These are phyloP conservation scores for Tethya wilhelma DNA, from an alignment of 37 sponge, comb jelly and placozoan species.

Conservation along the genomic window DNA sequence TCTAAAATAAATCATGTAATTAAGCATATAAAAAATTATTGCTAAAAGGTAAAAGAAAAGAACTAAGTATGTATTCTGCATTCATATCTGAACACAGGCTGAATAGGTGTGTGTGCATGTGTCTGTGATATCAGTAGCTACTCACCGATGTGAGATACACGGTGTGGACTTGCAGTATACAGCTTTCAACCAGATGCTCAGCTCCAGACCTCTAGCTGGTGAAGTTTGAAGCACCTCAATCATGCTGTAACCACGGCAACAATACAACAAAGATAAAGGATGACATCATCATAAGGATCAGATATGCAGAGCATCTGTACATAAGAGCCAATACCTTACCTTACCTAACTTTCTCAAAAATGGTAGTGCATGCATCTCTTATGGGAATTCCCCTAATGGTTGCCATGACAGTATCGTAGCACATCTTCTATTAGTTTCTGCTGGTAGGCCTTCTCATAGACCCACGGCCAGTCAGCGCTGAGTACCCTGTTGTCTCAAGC, in stretches of 20 bases:
- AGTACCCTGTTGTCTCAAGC: slow-evolving; percentile 48
- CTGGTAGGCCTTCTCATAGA: slow-evolving; percentile 48
- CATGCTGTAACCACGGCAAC: background rate
- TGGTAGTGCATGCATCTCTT: slow-evolving; percentile 21
- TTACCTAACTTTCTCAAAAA: slow-evolving; percentile 44
- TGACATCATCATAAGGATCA: background rate
- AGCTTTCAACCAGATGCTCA: slow-evolving; percentile 50
- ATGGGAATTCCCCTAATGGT: slow-evolving; percentile 43
- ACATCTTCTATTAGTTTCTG: slow-evolving; percentile 53
- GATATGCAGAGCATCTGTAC: background rate
- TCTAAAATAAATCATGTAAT: too few species aligned
- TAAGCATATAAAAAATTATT: too few species aligned
- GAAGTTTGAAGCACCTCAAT: slow-evolving; percentile 33
- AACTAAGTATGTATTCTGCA: too few species aligned
- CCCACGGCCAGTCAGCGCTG: slow-evolving; percentile 43
- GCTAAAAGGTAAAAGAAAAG: too few species aligned
- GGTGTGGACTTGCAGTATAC: slow-evolving; percentile 45
- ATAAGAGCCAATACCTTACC: background rate
- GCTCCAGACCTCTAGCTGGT: slow-evolving; percentile 48
- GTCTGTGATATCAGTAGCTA: too few species aligned
- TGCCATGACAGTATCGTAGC: slow-evolving; percentile 17
- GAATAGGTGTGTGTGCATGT: too few species aligned
- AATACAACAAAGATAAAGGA: background rate
- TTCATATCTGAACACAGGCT: too few species aligned
- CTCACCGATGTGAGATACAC: slow-evolving; percentile 68